Base-by-base conservation (phyloP, 2,888 invertebrate genomes). In the Myopa tessellatipennis region DNA sequence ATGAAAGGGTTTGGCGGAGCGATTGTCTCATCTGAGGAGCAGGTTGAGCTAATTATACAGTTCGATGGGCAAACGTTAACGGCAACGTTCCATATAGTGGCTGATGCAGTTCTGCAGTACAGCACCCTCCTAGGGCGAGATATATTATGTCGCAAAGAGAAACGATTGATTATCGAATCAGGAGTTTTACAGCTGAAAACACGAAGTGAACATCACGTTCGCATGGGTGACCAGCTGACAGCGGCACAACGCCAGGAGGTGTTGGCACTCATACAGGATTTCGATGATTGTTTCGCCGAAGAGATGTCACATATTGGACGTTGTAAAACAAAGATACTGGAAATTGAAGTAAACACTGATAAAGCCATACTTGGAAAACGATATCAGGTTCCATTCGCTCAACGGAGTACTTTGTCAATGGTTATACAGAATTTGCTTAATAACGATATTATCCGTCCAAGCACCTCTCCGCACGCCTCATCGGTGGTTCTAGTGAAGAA, bases 11-110 rank as follows among this genome's bases (percentile, higher is more conserved):
- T 16, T n/a, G 58, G n/a, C n/a, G 58, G 58, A 58, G 58, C 58
- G 12, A n/a, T n/a, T 14, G 58, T 58, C n/a, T 3, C 6, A 58
- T 58, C 58, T n/a, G 58, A 10, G 1, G 58, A n/a, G n/a, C 58
- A 58, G n/a, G 58, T n/a, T 58, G 58, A 58, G 10, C n/a, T 58
- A n/a, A 58, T 3, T 1, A 52, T 52, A 52, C 14, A 58, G 6
- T 14, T 58, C n/a, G 58, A 58, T 58, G n/a, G 16, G 16, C 16
- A 58, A 58, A 16, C 16, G 58, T 12, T 58, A 12, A 58, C n/a
- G 58, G 58, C 58, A 58, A 58, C n/a, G 58, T 58, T 58, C 58
- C 58, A 58, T 4, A 58, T 58, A 58, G 58, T 58, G 58, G 58
- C 58, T 6, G 58, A 58, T n/a, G 58, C 58, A 58, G 3, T 50